Conservation (phyloP, 1,140 invertebrate genomes). For the Pachypeltis micranthus region DNA sequence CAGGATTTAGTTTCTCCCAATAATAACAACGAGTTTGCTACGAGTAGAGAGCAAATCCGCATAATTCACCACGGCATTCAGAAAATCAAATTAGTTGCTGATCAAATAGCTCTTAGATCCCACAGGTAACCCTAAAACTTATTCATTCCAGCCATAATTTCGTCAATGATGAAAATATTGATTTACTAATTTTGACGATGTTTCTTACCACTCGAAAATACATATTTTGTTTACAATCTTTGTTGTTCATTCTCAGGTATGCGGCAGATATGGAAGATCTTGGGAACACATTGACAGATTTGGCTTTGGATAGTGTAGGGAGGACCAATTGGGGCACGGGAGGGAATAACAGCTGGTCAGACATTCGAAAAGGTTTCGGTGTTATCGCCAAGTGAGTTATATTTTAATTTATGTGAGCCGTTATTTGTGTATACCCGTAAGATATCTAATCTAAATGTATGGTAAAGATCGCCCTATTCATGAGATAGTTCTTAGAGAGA, state of each 20-base stretch:
- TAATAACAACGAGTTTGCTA: conserved; percentile 46
- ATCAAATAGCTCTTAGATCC: conserved; percentile 43
- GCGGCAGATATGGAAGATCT: conserved; percentile 47
- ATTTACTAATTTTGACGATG: no score
- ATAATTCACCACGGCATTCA: conserved; percentile 43
- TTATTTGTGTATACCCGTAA: no score
- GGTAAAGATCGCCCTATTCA: no score
- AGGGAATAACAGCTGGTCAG: conserved; percentile 44
- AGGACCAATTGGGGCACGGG: conserved; percentile 47
- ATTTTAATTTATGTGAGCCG: no score
- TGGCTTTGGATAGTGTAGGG: conserved; percentile 37
- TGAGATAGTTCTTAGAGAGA: no score
- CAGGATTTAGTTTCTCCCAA: conserved; percentile 49
- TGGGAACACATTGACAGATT: conserved; percentile 37
- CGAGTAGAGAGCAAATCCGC: conserved; percentile 47
- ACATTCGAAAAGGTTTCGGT: conserved; percentile 48
- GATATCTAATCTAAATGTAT: no score
- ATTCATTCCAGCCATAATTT: no score
- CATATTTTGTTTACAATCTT: no score
- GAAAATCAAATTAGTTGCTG: conserved; percentile 47
- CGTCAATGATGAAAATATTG: no score
- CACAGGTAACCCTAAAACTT: conserved; percentile 31
- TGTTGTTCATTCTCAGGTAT: conserved; percentile 31
- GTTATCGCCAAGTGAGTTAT: conserved; percentile 43
- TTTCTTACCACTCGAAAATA: no score